Evolutionary conservation across 1,140 invertebrate genomes (phyloP).

Genomic region (Aphidius gifuensis): DNA sequence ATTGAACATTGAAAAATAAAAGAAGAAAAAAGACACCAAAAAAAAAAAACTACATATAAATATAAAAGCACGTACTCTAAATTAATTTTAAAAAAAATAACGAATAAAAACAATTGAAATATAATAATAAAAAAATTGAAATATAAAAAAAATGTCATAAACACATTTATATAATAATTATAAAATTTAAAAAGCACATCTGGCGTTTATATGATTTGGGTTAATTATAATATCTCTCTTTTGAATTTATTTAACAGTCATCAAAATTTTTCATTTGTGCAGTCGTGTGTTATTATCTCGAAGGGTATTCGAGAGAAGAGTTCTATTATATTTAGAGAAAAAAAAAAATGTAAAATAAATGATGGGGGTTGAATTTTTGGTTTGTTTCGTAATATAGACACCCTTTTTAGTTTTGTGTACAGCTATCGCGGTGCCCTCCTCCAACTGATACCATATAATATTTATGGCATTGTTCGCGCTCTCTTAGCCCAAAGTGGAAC

Average conservation of each 20-base stretch:
- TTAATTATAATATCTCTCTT: no score
- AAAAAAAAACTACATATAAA: no score
- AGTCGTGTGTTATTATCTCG: constrained; percentile 21
- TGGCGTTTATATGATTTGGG: no score
- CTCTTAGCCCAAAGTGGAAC: constrained; percentile 44
- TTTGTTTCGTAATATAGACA: constrained; percentile 30
- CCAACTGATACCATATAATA: constrained; percentile 44
- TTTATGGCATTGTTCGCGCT: constrained; percentile 48
- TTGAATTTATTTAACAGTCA: constrained; percentile 9
- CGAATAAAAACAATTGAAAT: no score
- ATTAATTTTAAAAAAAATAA: no score
- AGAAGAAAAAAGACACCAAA: no score
- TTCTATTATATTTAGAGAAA: constrained; percentile 11
- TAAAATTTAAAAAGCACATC: no score
- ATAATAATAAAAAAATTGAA: no score
- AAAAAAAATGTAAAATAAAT: constrained; percentile 14
- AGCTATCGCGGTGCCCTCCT: constrained; percentile 37
- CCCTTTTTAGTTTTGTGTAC: constrained; percentile 21
- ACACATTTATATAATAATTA: no score
- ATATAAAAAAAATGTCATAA: no score
- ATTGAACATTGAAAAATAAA: no score
- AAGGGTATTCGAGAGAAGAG: constrained; percentile 16
- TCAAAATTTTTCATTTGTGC: constrained; percentile 28
- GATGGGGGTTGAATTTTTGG: constrained; percentile 20
- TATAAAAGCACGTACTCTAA: no score